A percentile compares a stretch with the other conserved stretches of the same genome.
phyloP scores from a whole-genome alignment of 2,888 invertebrate genomes.

The Mesopsocus fuscifrons region DNA sequence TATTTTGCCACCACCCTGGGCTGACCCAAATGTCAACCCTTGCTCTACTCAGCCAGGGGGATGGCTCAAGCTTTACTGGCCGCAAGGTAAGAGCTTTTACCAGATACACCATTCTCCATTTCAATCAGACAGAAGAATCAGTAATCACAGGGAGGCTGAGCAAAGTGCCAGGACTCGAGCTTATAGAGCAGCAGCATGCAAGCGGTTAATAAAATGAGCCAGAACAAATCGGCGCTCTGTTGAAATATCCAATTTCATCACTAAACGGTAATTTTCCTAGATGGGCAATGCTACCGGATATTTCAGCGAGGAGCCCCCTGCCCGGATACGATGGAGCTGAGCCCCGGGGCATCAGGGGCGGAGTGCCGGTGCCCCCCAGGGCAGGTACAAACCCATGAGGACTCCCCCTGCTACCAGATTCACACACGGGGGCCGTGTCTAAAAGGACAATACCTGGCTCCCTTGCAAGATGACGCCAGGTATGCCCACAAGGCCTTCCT shows the following conservation, averaged over 20 bases:
- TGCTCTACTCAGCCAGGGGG: constrained; percentile 62
- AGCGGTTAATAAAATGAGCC: too few species aligned
- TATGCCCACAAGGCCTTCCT: too few species aligned
- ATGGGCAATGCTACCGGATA: constrained; percentile 72
- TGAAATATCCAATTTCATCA: too few species aligned
- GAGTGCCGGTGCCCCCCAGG: constrained; percentile 71
- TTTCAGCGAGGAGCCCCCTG: constrained; percentile 64
- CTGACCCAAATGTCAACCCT: constrained; percentile 60
- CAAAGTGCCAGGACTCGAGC: too few species aligned
- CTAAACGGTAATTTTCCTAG: too few species aligned
- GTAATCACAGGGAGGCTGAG: too few species aligned
- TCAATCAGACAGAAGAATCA: too few species aligned
- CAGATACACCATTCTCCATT: constrained; percentile 78
- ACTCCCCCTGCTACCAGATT: constrained; percentile 50
- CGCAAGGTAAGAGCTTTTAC: constrained; percentile 64
- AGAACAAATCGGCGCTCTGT: too few species aligned
- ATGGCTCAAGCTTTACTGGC: constrained; percentile 76
- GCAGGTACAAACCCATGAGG: constrained; percentile 47
- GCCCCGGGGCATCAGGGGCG: constrained; percentile 40
- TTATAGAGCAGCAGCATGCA: too few species aligned
- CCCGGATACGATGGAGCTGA: constrained; percentile 66
- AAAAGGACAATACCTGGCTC: constrained; percentile 54
- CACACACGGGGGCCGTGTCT: constrained; percentile 57
- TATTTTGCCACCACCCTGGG: constrained; percentile 72
- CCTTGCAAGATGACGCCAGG: constrained; percentile 26